phyloP scores from a whole-genome alignment of 2,113 vertebrate species.

The Colistium nudipinnis region DNA sequence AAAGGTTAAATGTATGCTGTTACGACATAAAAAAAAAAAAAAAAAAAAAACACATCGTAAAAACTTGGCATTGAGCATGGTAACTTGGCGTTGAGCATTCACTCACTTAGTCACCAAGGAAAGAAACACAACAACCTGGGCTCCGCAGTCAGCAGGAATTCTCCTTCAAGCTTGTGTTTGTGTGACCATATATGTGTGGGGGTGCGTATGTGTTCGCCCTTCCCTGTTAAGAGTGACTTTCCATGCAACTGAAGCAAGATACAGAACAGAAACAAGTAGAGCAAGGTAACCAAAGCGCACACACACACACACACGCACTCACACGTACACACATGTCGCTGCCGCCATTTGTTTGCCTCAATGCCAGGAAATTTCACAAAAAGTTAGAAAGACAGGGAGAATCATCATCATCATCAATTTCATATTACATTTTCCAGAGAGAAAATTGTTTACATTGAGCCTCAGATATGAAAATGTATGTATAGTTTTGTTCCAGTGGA shows the following conservation, averaged over 20 bases:
- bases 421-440: too few species aligned
- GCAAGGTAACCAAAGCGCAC: conserved; percentile 38
- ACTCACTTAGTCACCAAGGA: conserved; percentile 45
- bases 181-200: conserved; percentile 4
- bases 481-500: too few species aligned
- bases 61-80: conserved; percentile 45
- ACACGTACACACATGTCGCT: conserved; percentile 16
- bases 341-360: conserved; percentile 1
- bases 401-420: too few species aligned
- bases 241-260: conserved; percentile 32
- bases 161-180: conserved; percentile 20
- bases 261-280: conserved; percentile 41
- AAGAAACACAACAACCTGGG: conserved; percentile 20
- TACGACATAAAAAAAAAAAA: conserved; percentile 15
- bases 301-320: conserved; percentile 24
- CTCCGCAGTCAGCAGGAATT: conserved; percentile 32
- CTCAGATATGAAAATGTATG: too few species aligned
- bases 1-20: not conserved
- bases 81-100: conserved; percentile 39
- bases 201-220: conserved; percentile 30
- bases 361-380: too few species aligned
- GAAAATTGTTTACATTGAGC: too few species aligned
- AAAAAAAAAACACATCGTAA: conserved; percentile 37
- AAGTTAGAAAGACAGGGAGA: too few species aligned
- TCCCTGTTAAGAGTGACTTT: conserved; percentile 61